Conservation (phyloP, 2,888 invertebrate species). For the Baronia brevicornis region DNA sequence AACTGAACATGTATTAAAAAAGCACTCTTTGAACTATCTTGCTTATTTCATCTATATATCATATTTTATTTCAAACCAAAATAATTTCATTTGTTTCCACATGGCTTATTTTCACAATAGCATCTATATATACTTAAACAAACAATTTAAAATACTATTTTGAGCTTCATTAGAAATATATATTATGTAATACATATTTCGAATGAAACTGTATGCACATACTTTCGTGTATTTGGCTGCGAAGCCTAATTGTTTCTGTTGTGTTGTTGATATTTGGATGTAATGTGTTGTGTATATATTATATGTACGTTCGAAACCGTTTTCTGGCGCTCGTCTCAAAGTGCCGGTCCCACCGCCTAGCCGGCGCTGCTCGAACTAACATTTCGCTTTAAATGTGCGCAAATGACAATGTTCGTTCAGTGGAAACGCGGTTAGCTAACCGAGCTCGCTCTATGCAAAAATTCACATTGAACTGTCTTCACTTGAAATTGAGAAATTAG, state of each 20-base stretch:
- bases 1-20: conserved; percentile 1
- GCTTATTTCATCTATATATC: too few relatives aligned
- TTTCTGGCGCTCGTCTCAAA: conserved; percentile 19
- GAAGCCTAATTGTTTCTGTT: conserved; percentile 4
- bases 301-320: conserved; percentile 8
- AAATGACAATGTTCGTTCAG: conserved; percentile 25
- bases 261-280: background rate
- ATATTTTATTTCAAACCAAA: too few relatives aligned
- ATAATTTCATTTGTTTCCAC: too few relatives aligned
- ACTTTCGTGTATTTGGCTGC: background rate
- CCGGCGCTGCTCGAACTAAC: conserved; percentile 24
- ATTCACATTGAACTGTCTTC: conserved; percentile 5
- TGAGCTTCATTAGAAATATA: too few relatives aligned
- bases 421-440: conserved; percentile 25
- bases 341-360: conserved; percentile 28
- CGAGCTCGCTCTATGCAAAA: conserved; percentile 17
- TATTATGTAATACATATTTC: too few relatives aligned
- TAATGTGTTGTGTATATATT: conserved; percentile 4
- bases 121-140: too few relatives aligned
- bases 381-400: conserved; percentile 27
- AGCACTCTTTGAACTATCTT: too few relatives aligned
- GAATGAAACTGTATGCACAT: background rate
- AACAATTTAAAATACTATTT: too few relatives aligned
- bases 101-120: too few relatives aligned
- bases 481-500: conserved; percentile 12